Evolutionary conservation across 1,140 invertebrate species (phyloP).

Genomic region (Babylonia areolata): DNA sequence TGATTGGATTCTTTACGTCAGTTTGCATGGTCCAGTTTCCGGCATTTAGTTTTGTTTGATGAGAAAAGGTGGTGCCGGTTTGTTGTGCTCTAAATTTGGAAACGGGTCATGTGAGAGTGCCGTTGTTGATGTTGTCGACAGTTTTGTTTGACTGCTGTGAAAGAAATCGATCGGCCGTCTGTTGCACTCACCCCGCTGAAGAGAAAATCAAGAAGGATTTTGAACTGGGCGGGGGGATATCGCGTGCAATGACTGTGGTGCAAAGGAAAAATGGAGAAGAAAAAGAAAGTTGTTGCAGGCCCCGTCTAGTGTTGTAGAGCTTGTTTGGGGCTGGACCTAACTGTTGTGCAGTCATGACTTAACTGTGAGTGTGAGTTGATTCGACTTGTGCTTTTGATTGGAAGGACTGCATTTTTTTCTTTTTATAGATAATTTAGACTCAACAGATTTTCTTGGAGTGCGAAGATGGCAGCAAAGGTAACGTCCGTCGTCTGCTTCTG

Average conservation of each 20-base stretch:
- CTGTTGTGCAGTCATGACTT: too few species aligned
- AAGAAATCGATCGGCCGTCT: neutral
- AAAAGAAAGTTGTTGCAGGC: too few species aligned
- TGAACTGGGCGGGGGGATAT: too few species aligned
- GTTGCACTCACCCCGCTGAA: neutral
- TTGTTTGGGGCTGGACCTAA: too few species aligned
- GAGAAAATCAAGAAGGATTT: neutral
- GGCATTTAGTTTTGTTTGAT: neutral
- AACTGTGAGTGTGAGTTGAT: too few species aligned
- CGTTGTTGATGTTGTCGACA: neutral
- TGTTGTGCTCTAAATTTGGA: neutral
- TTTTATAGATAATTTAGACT: too few species aligned
- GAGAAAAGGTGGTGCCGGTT: neutral
- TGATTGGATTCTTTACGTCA: neutral
- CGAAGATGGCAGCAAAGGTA: neutral
- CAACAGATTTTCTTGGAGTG: neutral
- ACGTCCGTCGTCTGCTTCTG: slow-evolving; percentile 50
- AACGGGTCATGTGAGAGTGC: neutral
- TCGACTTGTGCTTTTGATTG: too few species aligned
- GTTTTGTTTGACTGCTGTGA: neutral
- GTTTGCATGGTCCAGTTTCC: neutral
- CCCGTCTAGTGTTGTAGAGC: too few species aligned
- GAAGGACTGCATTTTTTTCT: too few species aligned
- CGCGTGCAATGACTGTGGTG: too few species aligned
- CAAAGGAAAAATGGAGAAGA: neutral